Evolutionary conservation across 2,797 vertebrate genomes (phyloP).

Genomic region (Gymnopithys bicolor): DNA sequence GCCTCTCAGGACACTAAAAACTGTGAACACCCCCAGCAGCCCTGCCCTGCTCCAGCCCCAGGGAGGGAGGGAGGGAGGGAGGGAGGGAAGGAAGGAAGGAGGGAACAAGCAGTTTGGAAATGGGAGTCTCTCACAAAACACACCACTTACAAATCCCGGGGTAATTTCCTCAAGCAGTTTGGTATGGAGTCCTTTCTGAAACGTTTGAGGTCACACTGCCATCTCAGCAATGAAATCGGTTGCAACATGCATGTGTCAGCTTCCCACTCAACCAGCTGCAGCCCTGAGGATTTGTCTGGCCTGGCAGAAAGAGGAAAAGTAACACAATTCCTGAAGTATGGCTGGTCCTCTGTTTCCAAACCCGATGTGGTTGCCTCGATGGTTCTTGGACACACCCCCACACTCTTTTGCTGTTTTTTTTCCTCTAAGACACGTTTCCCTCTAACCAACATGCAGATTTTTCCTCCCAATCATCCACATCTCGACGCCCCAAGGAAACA

Average conservation of each 20-base stretch:
- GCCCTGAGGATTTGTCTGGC: slow-evolving; percentile 81
- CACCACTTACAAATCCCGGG: slow-evolving; percentile 65
- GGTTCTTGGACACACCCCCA: slow-evolving; percentile 69
- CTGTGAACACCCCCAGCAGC: slow-evolving; percentile 73
- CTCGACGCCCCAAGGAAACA: slow-evolving; percentile 8
- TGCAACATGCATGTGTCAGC: slow-evolving; percentile 76
- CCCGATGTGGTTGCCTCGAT: slow-evolving; percentile 37
- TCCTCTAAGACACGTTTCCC: slow-evolving; percentile 66
- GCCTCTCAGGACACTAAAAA: slow-evolving; percentile 75
- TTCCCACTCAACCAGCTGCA: slow-evolving; percentile 77
- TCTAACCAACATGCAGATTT: slow-evolving; percentile 74
- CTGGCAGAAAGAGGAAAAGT: slow-evolving; percentile 74
- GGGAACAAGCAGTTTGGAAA: slow-evolving; percentile 78
- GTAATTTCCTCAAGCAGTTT: slow-evolving; percentile 62
- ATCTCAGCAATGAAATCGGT: slow-evolving; percentile 68
- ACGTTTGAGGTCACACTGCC: slow-evolving; percentile 68
- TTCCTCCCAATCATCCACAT: slow-evolving; percentile 63
- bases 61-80: slow-evolving; percentile 65
- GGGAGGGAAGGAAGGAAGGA: slow-evolving; percentile 68
- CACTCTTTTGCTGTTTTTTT: background rate
- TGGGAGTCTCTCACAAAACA: slow-evolving; percentile 74
- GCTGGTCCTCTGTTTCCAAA: slow-evolving; percentile 70
- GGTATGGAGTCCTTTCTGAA: slow-evolving; percentile 63
- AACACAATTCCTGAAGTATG: slow-evolving; percentile 62
- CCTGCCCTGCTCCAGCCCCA: slow-evolving; percentile 55